Base-by-base conservation (phyloP, 64 coral and sea anemone species). In the Stichodactyla helianthus region DNA sequence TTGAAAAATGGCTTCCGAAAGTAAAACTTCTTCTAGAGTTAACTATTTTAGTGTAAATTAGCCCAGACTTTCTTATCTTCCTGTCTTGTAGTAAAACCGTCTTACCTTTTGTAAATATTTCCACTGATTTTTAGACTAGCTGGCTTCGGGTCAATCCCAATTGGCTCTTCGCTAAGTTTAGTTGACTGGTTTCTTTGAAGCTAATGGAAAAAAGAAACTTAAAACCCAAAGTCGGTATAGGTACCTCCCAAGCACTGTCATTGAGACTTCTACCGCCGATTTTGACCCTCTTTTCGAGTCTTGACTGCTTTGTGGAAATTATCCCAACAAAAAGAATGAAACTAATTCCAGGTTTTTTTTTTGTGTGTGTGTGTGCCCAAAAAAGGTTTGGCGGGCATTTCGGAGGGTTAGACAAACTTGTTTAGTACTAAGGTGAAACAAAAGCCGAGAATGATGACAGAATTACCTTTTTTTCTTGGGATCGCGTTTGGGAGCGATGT, bases 141-240 rank as follows among this genome's bases (percentile, higher is more conserved):
- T 19, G 78, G 78, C 78, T 51, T 81, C 51, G n/a, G 78, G 78
- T 81, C 78, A 81, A 81, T 81, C 20, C 78, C 52, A 81, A 81
- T 19, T 51, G 51, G 26, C 78, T 19, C 51, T 81, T 11, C 16
- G 50, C 51, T 51, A 54, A 81, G 78, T 4, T 54, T 50, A 44
- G 35, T 44, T 44, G 15, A 22, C 78, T 81, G 17, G 52, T 79
- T 77, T 79, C 77, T 14, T 50, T 50, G 1, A 14, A 79, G 50
- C 31, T 50, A 16, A 79, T 81, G 78, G 78, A 81, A 54, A 44
- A 44, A 44, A 81, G 78, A 81, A 81, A 81, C 20, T 12, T 18
- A 81, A 81, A 74, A 74, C 68, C 68, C 4, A 10, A 74, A 28
- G n/a, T 74, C 50, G 78, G 15, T 18, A 53, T 79, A 81, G 62